Evolutionary conservation across 2,113 vertebrate genomes (phyloP), one percentile per base, ranked within the genome.

Genomic region (Lophochroa leadbeateri): DNA sequence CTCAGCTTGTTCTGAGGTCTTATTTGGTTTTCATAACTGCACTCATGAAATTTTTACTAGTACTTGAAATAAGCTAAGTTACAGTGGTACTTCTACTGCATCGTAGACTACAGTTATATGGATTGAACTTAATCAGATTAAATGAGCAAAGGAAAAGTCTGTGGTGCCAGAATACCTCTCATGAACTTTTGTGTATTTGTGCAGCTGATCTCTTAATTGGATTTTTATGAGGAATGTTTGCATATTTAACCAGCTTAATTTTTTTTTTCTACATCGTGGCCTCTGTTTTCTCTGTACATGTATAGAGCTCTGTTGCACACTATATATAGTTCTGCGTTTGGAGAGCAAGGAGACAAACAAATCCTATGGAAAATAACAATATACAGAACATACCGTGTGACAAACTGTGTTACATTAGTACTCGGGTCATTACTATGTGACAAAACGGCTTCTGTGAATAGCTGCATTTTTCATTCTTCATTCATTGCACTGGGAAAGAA

Each of bases 381-480:
- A 79, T 64, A 93, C 70, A 85, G 84, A 87, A 79, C 31, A 19
- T 33, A 79, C 8, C 6, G 0, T 84, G 83, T 84, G 70, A 88
- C 83, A 78, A 86, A 81, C 31, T 64, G 33, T 27, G 20, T 35
- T 88, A n/a, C 72, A 76, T 92, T 92, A 92, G 86, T 83, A 90
- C 72, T 57, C 11, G 4, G 43, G 76, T 77, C 95, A 44, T 53
- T 92, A 75, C 82, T 71, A 64, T 65, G 77, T 84, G 80, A 95
- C 76, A 93, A 79, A 93, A 91, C 63, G 43, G 55, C 58, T 79
- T 52, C 61, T 49, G 19, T 96, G 95, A 95, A 94, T 93, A 93
- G 90, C 83, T 55, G 55, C 61, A 84, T 95, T 96, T 96, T 97
- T 86, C 86, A 96, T 96, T 97, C 94, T 97, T 92, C 86, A 94